Evolutionary conservation across 2,797 vertebrate species (phyloP).

Genomic region (Cirrhinus molitorella): DNA sequence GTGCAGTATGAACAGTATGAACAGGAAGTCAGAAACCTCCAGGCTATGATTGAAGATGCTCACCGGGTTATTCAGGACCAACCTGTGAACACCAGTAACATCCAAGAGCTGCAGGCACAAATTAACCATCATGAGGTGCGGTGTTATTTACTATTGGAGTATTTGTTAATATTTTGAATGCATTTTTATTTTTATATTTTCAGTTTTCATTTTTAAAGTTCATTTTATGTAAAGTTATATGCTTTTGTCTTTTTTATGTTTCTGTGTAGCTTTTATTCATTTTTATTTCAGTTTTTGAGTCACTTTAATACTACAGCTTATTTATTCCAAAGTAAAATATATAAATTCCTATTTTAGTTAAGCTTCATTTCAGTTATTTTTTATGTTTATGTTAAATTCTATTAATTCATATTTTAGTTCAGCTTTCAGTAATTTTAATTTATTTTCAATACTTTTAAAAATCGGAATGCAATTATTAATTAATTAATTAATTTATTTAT

Average conservation of each 20-base stretch:
- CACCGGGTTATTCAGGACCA: conserved; percentile 90
- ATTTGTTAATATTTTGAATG: background rate
- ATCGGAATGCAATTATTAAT: background rate
- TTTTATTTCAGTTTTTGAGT: background rate
- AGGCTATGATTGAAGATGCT: conserved; percentile 91
- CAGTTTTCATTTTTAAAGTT: background rate
- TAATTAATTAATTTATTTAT: background rate
- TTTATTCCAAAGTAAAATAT: background rate
- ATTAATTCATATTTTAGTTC: background rate
- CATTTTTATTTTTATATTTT: too few species aligned
- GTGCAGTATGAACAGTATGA: conserved; percentile 97
- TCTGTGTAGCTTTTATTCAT: background rate
- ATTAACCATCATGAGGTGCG: conserved; percentile 93
- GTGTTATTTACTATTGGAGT: background rate
- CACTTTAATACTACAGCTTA: background rate
- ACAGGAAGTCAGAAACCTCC: conserved; percentile 94
- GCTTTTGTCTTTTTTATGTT: background rate
- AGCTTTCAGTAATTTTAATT: background rate
- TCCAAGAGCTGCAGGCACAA: conserved; percentile 94
- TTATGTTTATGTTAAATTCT: too few species aligned
- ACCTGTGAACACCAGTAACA: conserved; percentile 89
- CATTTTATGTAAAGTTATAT: background rate
- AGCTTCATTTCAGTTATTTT: background rate
- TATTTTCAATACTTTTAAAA: background rate
- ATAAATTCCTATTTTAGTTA: background rate